phyloP scores from a whole-genome alignment of 2,113 vertebrate genomes.

The Heterochromis multidens region DNA sequence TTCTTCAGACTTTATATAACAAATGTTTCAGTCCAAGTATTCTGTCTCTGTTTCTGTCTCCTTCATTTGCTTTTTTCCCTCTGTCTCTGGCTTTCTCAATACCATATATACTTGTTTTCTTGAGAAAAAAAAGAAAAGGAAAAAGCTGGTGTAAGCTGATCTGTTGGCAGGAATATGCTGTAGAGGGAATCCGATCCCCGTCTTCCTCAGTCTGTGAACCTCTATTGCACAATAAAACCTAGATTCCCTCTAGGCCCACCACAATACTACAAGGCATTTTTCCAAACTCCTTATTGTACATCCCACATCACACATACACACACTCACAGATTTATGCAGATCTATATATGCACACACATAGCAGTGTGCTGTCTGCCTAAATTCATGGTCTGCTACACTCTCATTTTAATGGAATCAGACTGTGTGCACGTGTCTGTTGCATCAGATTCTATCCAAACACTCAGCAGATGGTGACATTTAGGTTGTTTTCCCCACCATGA shows the following conservation, averaged over 20 bases:
- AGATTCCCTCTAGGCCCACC: slow-evolving; percentile 22
- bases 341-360: not conserved
- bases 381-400: not conserved
- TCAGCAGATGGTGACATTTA: slow-evolving; percentile 67
- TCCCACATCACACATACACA: not conserved
- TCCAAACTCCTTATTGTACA: slow-evolving; percentile 21
- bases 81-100: not conserved
- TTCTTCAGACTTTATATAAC: not conserved
- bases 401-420: not conserved
- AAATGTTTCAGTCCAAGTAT: not conserved
- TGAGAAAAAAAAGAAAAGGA: not conserved
- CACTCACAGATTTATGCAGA: not conserved
- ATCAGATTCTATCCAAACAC: slow-evolving; percentile 21
- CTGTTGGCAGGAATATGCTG: slow-evolving; percentile 27
- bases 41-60: not conserved
- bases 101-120: slow-evolving; percentile 17
- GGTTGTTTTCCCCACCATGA: slow-evolving; percentile 2
- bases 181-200: slow-evolving; percentile 17
- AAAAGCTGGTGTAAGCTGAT: slow-evolving; percentile 33
- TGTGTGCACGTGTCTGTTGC: not conserved
- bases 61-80: not conserved
- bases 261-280: slow-evolving; percentile 17
- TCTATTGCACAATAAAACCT: slow-evolving; percentile 22
- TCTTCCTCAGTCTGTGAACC: slow-evolving; percentile 24
- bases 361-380: not conserved